Base-by-base conservation (phyloP, 1,140 invertebrate species). In the Fopius arisanus region DNA sequence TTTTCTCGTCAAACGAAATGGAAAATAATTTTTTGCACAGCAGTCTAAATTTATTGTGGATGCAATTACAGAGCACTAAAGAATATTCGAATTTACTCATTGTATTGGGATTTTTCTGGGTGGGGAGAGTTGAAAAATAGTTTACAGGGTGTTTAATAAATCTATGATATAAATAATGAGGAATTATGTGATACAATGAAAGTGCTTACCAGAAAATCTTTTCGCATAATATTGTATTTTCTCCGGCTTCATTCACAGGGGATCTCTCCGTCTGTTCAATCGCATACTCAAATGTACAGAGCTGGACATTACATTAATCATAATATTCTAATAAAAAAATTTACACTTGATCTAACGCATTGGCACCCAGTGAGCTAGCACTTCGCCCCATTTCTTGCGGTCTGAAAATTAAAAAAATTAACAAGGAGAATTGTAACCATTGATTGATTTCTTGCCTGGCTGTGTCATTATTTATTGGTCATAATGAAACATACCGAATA, bases 341-440 rank as follows among this genome's bases (percentile, higher is more conserved):
- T 71, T 26, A 37, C 72, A 73, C 67, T 67, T 29, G 26, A 29
- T 21, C 89, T 90, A 94, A 84, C 93, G 91, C 29, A 92, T 81
- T 75, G 93, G 93, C 9, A 86, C 71, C 92, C 92, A 94, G 14
- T 82, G 81, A 43, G 89, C 81, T n/a, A 93, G 81, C 33, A 92
- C 77, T 14, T 93, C 91, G 23, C 79, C 88, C 81, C 88, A 91
- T 78, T 91, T 92, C 80, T 90, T 90, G 54, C 90, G 87, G 71
- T 90, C 92, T 94, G 86, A 67, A 89, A 90, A 51, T 23, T 63
- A n/a, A 63, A 10, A 62, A 16, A 69, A 5, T 43, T 69, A 31
- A 40, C 12, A 51, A 62, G 14, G 16, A 41, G 31, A n/a, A 62
- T 43, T 33, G 10, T n/a, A n/a, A n/a, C n/a, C n/a, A n/a, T n/a